Percentiles rank a stretch among this genome's conserved stretches.
Evolutionary conservation across 2,888 invertebrate genomes (phyloP).

Genomic region (Arge pagana): DNA sequence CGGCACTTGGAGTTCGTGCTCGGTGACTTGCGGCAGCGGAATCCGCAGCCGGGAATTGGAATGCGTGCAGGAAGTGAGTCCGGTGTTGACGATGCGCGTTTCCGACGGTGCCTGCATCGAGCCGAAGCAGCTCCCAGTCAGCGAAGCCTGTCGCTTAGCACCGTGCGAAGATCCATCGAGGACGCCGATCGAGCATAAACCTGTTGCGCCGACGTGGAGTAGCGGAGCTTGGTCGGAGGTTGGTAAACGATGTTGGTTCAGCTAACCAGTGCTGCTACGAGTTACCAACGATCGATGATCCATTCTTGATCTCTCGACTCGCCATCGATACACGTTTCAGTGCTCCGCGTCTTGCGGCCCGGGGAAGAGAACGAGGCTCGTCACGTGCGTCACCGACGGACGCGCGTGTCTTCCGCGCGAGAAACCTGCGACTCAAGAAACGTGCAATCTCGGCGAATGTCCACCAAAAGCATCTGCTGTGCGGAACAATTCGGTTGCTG

Average conservation of each 20-base stretch:
- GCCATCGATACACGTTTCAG: too few species aligned
- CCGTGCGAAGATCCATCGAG: constrained; percentile 45
- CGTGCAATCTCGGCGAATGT: constrained; percentile 65
- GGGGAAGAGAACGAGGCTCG: constrained; percentile 65
- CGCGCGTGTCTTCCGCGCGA: constrained; percentile 36
- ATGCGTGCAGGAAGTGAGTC: constrained; percentile 69
- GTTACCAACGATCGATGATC: constrained; percentile 3
- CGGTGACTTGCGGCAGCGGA: constrained; percentile 75
- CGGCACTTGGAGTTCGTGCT: constrained; percentile 80
- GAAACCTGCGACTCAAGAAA: constrained; percentile 61
- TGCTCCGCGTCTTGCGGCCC: constrained; percentile 71
- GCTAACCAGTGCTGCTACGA: too few species aligned
- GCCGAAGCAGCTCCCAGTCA: constrained; percentile 58
- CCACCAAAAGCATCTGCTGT: constrained; percentile 14
- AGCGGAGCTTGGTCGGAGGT: constrained; percentile 66
- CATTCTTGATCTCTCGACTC: too few species aligned
- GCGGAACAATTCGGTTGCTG: constrained; percentile 20
- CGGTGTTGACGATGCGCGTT: constrained; percentile 62
- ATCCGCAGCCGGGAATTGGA: constrained; percentile 72
- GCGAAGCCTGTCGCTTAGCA: constrained; percentile 57
- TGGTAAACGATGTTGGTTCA: too few species aligned
- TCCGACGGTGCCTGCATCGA: constrained; percentile 67
- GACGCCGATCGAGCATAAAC: neutral
- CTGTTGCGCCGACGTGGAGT: constrained; percentile 57
- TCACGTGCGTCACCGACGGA: constrained; percentile 59